Conservation (phyloP, 2,797 vertebrate species). For the Lacerta viridis region DNA sequence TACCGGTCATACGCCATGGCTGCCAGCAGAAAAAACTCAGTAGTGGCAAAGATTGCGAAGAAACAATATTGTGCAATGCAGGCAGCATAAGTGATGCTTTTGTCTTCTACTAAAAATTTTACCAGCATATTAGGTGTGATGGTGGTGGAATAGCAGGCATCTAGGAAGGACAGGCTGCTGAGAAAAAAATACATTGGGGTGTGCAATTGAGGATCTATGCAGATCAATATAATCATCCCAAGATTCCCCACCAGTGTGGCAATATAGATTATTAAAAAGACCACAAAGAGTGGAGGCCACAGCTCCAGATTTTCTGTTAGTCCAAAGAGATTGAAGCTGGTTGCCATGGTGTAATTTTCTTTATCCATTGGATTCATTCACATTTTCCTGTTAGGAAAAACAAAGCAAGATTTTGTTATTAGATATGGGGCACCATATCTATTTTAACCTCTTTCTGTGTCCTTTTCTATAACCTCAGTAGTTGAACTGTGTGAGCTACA, state of each 20-base stretch:
- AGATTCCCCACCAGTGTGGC: conserved; percentile 52
- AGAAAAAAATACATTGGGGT: conserved; percentile 43
- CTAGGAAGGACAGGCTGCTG: conserved; percentile 30
- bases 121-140: conserved; percentile 37
- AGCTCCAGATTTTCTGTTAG: accelerated
- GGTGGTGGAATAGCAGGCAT: conserved; percentile 31
- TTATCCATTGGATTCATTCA: conserved; percentile 19
- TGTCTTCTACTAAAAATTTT: conserved; percentile 1
- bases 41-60: conserved; percentile 42
- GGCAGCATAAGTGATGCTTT: background rate
- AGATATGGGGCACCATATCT: background rate
- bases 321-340: background rate
- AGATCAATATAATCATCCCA: conserved; percentile 29
- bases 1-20: conserved; percentile 39
- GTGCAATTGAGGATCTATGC: conserved; percentile 36
- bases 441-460: background rate
- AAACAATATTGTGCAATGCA: conserved; percentile 17
- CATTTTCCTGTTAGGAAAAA: background rate
- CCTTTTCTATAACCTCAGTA: background rate
- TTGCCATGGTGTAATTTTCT: conserved; percentile 27
- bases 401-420: background rate
- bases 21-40: conserved; percentile 41
- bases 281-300: conserved; percentile 22
- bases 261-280: conserved; percentile 49
- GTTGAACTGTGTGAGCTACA: background rate